Conservation (phyloP, 2,888 invertebrate genomes). For the Melinopterus prodromus region DNA sequence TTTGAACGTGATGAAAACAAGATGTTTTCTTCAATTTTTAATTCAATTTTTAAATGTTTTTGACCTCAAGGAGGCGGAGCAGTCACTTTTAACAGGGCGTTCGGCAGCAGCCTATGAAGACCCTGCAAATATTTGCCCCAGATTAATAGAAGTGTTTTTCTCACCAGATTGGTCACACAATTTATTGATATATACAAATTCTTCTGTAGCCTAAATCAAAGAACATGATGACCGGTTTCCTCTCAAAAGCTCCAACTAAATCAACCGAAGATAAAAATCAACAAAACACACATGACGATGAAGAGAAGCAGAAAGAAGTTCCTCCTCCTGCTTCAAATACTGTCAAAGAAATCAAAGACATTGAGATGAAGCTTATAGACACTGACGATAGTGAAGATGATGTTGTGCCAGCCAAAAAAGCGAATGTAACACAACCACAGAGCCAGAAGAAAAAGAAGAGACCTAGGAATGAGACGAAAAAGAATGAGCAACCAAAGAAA, state of each 20-base stretch:
- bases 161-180: neutral
- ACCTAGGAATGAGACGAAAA: slow-evolving; percentile 14
- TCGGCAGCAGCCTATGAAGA: too few relatives aligned
- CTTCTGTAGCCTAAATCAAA: slow-evolving; percentile 30
- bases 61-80: too few relatives aligned
- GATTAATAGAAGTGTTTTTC: too few relatives aligned
- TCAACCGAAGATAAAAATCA: slow-evolving; percentile 20
- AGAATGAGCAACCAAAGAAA: slow-evolving; percentile 27
- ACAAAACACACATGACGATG: neutral
- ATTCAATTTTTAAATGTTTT: neutral
- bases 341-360: neutral
- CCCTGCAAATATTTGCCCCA: too few relatives aligned
- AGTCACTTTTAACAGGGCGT: too few relatives aligned
- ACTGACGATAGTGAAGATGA: slow-evolving; percentile 20
- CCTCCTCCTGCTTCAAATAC: neutral
- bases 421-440: slow-evolving; percentile 5
- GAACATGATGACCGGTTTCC: slow-evolving; percentile 32
- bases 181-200: slow-evolving; percentile 10
- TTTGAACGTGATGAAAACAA: too few relatives aligned
- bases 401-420: neutral
- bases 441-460: slow-evolving; percentile 24
- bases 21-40: too few relatives aligned
- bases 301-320: slow-evolving; percentile 12
- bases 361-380: slow-evolving; percentile 11
- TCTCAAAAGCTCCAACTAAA: slow-evolving; percentile 30